Evolutionary conservation across 2,888 invertebrate genomes (phyloP), one percentile per base, ranked within the genome.

Genomic region (Yponomeuta sedellus): DNA sequence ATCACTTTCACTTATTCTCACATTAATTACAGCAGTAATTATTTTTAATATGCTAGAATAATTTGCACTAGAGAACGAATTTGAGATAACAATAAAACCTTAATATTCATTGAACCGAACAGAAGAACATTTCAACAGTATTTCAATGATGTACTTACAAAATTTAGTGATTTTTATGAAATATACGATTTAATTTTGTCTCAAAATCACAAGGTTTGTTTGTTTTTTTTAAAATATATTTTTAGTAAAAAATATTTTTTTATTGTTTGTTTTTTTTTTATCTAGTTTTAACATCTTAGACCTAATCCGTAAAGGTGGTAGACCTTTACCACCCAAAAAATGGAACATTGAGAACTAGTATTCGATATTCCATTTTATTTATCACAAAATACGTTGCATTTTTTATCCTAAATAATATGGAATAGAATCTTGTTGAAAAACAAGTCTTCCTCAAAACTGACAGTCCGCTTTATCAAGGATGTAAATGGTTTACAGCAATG

Each of bases 271-370:
- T 73, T 77, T 75, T 77, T 28, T n/a, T 5, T 80, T 77, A 75
- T 75, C 72, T 77, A 80, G 75, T 74, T 70, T 63, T 67, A 70
- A 68, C 79, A 82, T 84, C 83, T 80, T 88, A 85, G 82, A 75
- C 77, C 66, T 64, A 66, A 58, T 52, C 44, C 44, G 44, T 16
- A 52, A 16, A 52, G 44, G 44, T 52, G 44, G 44, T 52, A 52
- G 44, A 52, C 44, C 44, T 16, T 52, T 52, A 16, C 44, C 44
- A 52, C 12, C 44, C 12, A 52, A 52, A 52, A 52, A 52, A 16
- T 52, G 44, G 44, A 52, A 52, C 44, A 52, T 52, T 6, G 44
- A 52, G 44, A 52, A 52, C 12, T 52, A 16, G 2, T 2, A 52
- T 52, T 52, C 16, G 44, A 52, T 52, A 16, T 52, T 52, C 44